Percentiles rank a stretch among this genome's conserved stretches.
These are phyloP conservation scores for Argynnis bischoffii DNA, from an alignment of 2,888 invertebrate species.

Conservation along the genomic window DNA sequence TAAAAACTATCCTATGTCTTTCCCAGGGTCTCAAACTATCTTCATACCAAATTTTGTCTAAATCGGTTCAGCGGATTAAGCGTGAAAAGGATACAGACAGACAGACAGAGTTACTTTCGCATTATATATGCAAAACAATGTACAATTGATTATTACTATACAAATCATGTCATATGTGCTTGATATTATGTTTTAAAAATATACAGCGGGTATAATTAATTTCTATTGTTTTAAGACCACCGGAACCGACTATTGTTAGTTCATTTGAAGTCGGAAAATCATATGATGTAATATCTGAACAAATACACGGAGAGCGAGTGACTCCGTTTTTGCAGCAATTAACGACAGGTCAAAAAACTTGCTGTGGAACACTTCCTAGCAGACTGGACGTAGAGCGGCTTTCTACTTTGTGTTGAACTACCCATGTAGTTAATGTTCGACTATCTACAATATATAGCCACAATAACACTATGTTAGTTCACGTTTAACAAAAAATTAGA, in stretches of 20 bases:
- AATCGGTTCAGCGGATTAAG: no score
- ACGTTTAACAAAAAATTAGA: not conserved
- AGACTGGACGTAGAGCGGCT: constrained; percentile 21
- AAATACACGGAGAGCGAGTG: constrained; percentile 3
- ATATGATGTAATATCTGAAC: constrained; percentile 1
- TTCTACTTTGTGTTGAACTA: constrained; percentile 28
- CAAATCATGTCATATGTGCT: no score
- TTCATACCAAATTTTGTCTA: no score
- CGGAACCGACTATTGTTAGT: not conserved
- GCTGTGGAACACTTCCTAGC: constrained; percentile 27
- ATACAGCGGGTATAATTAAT: no score
- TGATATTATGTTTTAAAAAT: no score
- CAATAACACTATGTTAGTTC: not conserved
- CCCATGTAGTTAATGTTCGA: constrained; percentile 13
- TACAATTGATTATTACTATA: no score
- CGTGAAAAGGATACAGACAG: no score
- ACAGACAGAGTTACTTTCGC: no score
- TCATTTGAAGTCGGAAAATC: not conserved
- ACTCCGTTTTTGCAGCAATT: constrained; percentile 28
- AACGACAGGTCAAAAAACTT: constrained; percentile 25
- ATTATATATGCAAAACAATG: no score
- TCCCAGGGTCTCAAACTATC: no score
- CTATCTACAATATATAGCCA: not conserved
- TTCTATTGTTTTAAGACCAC: no score
- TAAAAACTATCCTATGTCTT: no score